These are phyloP conservation scores for Coleophora flavipennella DNA, from an alignment of 2,888 invertebrate species.

Conservation along the genomic window DNA sequence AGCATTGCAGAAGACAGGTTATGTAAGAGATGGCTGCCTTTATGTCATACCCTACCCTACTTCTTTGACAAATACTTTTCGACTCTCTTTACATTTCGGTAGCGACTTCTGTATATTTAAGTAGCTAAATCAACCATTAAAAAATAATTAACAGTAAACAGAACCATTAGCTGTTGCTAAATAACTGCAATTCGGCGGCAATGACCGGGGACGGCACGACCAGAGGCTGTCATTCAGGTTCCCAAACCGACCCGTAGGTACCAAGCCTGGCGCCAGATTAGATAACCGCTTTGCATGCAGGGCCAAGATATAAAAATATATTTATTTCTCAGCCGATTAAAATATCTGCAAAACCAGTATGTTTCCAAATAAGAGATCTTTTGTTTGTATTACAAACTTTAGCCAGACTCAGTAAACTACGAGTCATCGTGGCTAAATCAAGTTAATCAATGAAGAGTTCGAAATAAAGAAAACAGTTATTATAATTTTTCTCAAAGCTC, in stretches of 20 bases:
- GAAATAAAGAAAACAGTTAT: too few relatives aligned
- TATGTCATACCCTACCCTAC: too few relatives aligned
- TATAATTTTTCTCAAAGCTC: constrained; percentile 13
- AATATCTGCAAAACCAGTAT: not conserved
- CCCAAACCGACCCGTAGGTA: constrained; percentile 33
- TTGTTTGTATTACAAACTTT: too few relatives aligned
- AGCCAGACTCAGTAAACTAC: too few relatives aligned
- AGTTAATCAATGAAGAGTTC: not conserved
- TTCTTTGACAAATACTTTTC: too few relatives aligned
- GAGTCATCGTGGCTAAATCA: too few relatives aligned
- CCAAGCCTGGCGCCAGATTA: constrained; percentile 3
- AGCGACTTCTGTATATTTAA: too few relatives aligned
- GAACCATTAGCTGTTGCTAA: constrained; percentile 39
- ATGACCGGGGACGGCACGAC: constrained; percentile 50
- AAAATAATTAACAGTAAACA: constrained; percentile 53
- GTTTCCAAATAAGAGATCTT: too few relatives aligned
- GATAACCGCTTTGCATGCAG: not conserved
- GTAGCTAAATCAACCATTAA: constrained; percentile 40
- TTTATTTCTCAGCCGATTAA: not conserved
- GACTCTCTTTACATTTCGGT: too few relatives aligned
- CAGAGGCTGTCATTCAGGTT: constrained; percentile 56
- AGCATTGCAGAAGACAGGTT: too few relatives aligned
- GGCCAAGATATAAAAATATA: not conserved
- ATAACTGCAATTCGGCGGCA: constrained; percentile 66
- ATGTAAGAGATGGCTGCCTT: too few relatives aligned